Percentiles rank a stretch among this genome's conserved stretches.
Conservation (phyloP, 2,797 vertebrate genomes). For the Dallia pectoralis region DNA sequence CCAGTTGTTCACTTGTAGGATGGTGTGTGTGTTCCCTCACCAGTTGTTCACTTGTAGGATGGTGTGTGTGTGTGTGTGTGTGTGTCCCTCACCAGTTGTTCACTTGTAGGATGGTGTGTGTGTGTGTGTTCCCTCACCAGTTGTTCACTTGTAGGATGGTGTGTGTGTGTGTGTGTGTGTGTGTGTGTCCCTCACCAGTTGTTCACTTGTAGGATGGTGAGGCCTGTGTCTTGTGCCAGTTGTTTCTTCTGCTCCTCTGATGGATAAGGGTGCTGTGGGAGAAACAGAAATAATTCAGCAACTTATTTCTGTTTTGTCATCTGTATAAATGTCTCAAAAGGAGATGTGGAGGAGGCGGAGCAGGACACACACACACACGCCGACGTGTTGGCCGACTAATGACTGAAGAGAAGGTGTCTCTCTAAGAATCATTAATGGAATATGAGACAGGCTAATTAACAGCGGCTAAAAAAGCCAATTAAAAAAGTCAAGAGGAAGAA, state of each 20-base stretch:
- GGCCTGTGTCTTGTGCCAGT: conserved; percentile 98
- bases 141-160: neutral
- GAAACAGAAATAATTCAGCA: conserved; percentile 44
- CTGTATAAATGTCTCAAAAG: conserved; percentile 40
- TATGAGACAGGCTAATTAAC: conserved; percentile 98
- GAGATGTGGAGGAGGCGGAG: conserved; percentile 40
- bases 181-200: conserved; percentile 89
- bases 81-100: no score
- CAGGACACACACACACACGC: conserved; percentile 19
- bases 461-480: conserved; percentile 96
- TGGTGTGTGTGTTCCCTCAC: no score
- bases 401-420: conserved; percentile 64
- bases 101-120: no score
- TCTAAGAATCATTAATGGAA: conserved; percentile 89
- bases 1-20: no score
- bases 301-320: conserved; percentile 30
- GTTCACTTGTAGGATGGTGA: conserved; percentile 99
- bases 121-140: no score
- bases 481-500: conserved; percentile 97
- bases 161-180: conserved; percentile 12
- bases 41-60: no score
- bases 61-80: no score
- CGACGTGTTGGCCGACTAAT: conserved; percentile 71
- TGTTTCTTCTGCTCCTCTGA: conserved; percentile 99
- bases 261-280: conserved; percentile 93